Base-by-base conservation (phyloP, 2,113 vertebrate genomes). In the Hippocampus abdominalis region DNA sequence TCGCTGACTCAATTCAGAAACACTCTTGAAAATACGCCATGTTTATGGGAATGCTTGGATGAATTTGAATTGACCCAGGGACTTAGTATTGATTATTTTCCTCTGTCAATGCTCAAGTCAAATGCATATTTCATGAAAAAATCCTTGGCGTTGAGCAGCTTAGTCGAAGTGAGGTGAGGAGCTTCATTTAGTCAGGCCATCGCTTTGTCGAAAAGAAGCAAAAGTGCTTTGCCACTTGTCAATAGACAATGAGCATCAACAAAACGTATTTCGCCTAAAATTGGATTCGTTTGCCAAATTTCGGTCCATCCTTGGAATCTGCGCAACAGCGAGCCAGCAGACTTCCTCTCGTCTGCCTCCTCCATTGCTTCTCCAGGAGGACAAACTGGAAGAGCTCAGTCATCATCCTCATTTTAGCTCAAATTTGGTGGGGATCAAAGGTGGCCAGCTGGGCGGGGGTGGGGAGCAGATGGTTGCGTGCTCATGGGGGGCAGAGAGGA, bases 361-460 rank as follows among this genome's bases (percentile, higher is more conserved):
- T 15, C 48, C 59, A 40, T 39, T 5, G 4, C 72, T 70, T 73
- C 72, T 86, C 63, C 60, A 61, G 64, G 76, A 61, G 64, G 76
- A 73, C 90, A 85, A 84, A 87, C 91, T 91, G 92, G 91, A 91
- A 92, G 86, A 82, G 79, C 90, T 93, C 92, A 82, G 81, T 93
- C 92, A 92, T 91, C 92, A 82, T 79, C 87, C 82, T 89, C 79
- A 62, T 90, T 90, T 87, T 87, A 86, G 85, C 84, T 91, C 81
- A 89, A 85, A 89, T 87, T 88, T 84, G 83, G 86, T 83, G 76
- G 88, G 88, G 90, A 92, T 92, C 91, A 92, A 92, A 92, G 90
- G 89, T 90, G 89, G 86, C 89, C 89, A 86, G 90, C 89, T 90
- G 91, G 90, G 87, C 48, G 90, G 32, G 21, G 23, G 90, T 54